A percentile compares a stretch with the other conserved stretches of the same genome.
Evolutionary conservation across 1,140 invertebrate genomes (phyloP).

Genomic region (Musca vetustissima): DNA sequence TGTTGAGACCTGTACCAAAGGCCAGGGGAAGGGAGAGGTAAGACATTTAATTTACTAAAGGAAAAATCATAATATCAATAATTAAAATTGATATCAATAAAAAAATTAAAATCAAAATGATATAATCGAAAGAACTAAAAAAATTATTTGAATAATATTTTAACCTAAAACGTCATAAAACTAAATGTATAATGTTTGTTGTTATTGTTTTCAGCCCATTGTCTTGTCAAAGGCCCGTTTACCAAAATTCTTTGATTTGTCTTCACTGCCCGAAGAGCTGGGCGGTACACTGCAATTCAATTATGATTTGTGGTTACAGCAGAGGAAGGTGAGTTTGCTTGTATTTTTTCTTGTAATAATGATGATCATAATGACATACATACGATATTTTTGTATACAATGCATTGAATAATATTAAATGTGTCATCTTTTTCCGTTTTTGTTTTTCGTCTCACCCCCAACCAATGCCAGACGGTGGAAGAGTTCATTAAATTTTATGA

Average conservation of each 20-base stretch:
- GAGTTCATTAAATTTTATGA: conserved; percentile 62
- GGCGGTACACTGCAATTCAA: conserved; percentile 77
- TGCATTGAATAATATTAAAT: not conserved
- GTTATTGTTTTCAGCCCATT: conserved; percentile 59
- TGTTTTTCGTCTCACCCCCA: not conserved
- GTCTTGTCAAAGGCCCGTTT: conserved; percentile 69
- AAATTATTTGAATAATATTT: conserved; percentile 8
- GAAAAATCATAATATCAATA: too few species aligned
- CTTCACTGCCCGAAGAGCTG: conserved; percentile 77
- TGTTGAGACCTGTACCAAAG: conserved; percentile 70
- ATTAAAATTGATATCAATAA: too few species aligned
- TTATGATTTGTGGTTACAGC: conserved; percentile 81
- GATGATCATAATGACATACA: not conserved
- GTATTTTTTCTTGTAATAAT: not conserved
- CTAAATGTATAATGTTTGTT: not conserved
- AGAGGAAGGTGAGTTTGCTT: conserved; percentile 68
- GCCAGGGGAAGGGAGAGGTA: conserved; percentile 68
- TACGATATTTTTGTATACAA: not conserved
- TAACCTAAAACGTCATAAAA: not conserved
- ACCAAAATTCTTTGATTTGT: conserved; percentile 68
- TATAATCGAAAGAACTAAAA: too few species aligned
- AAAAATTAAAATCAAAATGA: too few species aligned
- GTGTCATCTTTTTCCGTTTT: not conserved
- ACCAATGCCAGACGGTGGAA: conserved; percentile 61
- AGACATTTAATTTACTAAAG: too few species aligned